These are phyloP conservation scores for Caradrina kadenii DNA, from an alignment of 2,888 invertebrate species.

Conservation along the genomic window DNA sequence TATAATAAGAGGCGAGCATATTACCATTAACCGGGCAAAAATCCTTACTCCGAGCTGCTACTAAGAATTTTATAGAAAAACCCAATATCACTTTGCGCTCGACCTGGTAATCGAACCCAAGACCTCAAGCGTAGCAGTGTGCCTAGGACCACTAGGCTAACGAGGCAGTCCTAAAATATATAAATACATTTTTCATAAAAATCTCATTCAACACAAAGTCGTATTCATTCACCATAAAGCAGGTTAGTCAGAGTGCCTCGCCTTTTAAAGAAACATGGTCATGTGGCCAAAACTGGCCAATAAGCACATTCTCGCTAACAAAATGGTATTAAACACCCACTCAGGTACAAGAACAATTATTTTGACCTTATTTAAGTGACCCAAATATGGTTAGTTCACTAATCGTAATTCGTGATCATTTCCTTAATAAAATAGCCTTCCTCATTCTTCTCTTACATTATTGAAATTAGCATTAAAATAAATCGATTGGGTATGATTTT, in stretches of 20 bases:
- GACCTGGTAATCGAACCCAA: too few relatives aligned
- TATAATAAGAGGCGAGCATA: too few relatives aligned
- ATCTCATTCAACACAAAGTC: constrained; percentile 16
- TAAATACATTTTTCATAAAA: too few relatives aligned
- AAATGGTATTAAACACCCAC: constrained; percentile 55
- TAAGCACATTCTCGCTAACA: constrained; percentile 13
- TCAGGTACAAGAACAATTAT: constrained; percentile 8
- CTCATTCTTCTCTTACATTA: constrained; percentile 19
- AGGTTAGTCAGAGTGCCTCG: constrained; percentile 1
- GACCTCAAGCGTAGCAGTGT: too few relatives aligned
- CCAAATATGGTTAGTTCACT: constrained; percentile 40
- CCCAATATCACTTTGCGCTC: too few relatives aligned
- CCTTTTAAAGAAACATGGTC: constrained; percentile 42
- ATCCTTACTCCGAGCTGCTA: too few relatives aligned
- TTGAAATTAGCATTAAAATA: not conserved
- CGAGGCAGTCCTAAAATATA: too few relatives aligned
- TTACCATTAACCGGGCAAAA: too few relatives aligned
- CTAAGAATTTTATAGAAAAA: too few relatives aligned
- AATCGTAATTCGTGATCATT: constrained; percentile 34
- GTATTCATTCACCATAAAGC: constrained; percentile 34
- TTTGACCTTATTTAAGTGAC: constrained; percentile 26
- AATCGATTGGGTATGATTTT: not conserved
- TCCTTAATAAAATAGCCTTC: constrained; percentile 41
- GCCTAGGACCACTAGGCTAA: too few relatives aligned
- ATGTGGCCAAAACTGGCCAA: constrained; percentile 35